A percentile compares a stretch with the other conserved stretches of the same genome.
Conservation (phyloP, 2,797 vertebrate species). For the Crotalus adamanteus region DNA sequence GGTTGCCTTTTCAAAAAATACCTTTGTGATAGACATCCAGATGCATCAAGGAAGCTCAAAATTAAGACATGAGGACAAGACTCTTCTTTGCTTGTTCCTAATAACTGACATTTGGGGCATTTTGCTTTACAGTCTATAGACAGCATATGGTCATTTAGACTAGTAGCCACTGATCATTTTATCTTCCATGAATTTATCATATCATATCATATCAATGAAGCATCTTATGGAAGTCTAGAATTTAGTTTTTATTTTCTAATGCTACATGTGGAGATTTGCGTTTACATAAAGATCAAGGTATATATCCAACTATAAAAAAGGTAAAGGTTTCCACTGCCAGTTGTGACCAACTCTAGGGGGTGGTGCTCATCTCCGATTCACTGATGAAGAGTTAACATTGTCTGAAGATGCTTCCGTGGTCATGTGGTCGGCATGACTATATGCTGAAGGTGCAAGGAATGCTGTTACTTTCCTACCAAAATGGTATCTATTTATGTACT, state of each 20-base stretch:
- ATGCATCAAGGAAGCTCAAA: neutral
- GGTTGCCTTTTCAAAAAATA: too few relatives aligned
- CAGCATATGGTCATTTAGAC: neutral
- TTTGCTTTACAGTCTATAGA: neutral
- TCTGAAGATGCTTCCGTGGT: neutral
- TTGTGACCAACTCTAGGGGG: neutral
- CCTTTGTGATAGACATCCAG: neutral
- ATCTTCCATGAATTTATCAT: neutral
- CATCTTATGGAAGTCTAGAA: neutral
- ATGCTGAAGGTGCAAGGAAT: too few relatives aligned
- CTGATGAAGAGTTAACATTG: neutral
- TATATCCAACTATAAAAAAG: neutral
- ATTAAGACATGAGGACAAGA: neutral
- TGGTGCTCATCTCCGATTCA: neutral
- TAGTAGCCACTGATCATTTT: neutral
- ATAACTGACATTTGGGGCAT: neutral
- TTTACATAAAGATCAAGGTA: neutral
- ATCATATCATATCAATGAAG: neutral
- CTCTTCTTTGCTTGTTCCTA: neutral
- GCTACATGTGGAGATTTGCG: neutral
- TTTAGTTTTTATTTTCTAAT: slow-evolving; percentile 9
- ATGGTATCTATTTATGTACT: too few relatives aligned
- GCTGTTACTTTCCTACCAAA: too few relatives aligned
- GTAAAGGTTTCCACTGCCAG: neutral
- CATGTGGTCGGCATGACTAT: neutral